phyloP scores from a whole-genome alignment of 2,113 vertebrate species.

The Cyanoderma ruficeps region DNA sequence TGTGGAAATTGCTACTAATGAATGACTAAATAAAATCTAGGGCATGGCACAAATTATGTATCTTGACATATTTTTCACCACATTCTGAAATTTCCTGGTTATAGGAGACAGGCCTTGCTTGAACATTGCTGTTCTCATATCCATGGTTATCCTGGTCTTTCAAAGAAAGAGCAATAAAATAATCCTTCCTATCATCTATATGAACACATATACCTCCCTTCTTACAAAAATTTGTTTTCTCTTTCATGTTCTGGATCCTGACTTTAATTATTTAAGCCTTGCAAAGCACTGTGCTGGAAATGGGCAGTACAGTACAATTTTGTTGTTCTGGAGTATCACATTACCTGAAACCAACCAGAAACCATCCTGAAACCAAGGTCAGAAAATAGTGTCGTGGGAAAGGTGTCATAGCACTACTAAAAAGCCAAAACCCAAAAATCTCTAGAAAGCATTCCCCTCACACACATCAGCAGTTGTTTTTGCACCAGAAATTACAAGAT shows the following conservation, averaged over 20 bases:
- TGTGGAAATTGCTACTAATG: background rate
- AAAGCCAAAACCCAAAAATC: background rate
- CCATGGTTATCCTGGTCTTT: background rate
- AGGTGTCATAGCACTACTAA: background rate
- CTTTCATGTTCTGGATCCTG: background rate
- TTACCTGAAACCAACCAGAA: background rate
- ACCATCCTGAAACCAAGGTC: too few species aligned
- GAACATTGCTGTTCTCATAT: background rate
- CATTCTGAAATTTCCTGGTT: background rate
- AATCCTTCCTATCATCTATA: background rate
- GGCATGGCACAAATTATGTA: rapidly evolving
- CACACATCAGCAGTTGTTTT: background rate
- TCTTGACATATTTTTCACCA: background rate
- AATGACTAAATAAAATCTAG: background rate
- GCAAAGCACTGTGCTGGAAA: background rate
- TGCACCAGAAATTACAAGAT: background rate
- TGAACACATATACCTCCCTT: background rate
- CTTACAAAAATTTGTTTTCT: background rate
- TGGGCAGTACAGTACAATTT: background rate
- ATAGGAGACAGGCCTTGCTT: background rate
- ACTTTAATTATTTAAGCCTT: background rate
- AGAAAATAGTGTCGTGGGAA: background rate
- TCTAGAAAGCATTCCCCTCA: background rate
- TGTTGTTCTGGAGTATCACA: background rate
- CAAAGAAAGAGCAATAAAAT: background rate